Conservation (phyloP, 2,113 vertebrate species). For the Dolichotis patagonum region DNA sequence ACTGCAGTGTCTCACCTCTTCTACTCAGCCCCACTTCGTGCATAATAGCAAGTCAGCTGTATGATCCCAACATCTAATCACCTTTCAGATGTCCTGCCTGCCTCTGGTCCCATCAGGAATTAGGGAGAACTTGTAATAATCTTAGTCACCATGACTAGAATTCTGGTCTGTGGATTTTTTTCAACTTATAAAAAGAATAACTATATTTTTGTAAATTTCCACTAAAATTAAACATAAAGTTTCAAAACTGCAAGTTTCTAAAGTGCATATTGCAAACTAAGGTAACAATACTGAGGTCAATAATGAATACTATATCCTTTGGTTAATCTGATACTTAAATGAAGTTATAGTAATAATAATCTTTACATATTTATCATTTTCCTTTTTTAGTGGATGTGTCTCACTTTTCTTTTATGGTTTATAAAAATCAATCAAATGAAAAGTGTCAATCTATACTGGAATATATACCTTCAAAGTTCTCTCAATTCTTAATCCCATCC, state of each 20-base stretch:
- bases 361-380: neutral
- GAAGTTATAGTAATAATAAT: neutral
- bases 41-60: neutral
- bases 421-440: neutral
- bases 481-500: neutral
- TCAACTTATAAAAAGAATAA: neutral
- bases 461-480: neutral
- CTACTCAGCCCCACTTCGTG: neutral
- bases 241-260: neutral
- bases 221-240: neutral
- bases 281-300: neutral
- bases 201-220: neutral
- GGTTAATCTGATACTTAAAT: neutral
- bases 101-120: neutral
- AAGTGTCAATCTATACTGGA: neutral
- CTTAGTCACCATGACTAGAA: neutral
- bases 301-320: neutral
- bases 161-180: neutral
- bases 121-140: neutral
- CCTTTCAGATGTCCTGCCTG: neutral
- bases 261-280: neutral
- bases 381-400: neutral
- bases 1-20: neutral
- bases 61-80: neutral
- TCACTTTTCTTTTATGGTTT: neutral